Conservation (phyloP, 1,140 invertebrate species). For the Magallana ariakensis region DNA sequence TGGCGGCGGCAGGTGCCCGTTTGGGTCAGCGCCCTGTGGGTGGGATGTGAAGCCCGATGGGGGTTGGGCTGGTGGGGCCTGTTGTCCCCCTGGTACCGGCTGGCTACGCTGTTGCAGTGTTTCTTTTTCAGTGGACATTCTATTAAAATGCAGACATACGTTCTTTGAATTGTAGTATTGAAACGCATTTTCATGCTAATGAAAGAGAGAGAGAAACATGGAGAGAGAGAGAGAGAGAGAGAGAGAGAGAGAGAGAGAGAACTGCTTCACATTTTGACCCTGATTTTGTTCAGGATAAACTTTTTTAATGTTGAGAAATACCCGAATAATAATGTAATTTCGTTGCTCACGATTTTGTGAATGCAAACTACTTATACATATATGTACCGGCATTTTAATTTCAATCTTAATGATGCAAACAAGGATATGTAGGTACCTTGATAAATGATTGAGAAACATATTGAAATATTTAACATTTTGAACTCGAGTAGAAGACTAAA, state of each 20-base stretch:
- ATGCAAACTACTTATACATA: too few species aligned
- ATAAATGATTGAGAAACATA: too few species aligned
- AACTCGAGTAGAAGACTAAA: too few species aligned
- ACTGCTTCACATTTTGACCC: not conserved
- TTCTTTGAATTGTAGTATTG: not conserved
- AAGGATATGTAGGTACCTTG: not conserved
- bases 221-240: not conserved
- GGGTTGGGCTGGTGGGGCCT: too few species aligned
- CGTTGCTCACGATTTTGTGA: too few species aligned
- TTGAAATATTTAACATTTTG: too few species aligned
- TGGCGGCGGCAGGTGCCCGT: too few species aligned
- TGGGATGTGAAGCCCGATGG: not conserved
- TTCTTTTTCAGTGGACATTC: conserved; percentile 15
- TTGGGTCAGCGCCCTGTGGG: not conserved
- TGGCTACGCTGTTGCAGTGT: not conserved
- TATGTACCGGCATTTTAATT: too few species aligned
- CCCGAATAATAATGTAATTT: not conserved
- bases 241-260: not conserved
- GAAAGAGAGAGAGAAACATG: not conserved
- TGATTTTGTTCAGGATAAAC: too few species aligned
- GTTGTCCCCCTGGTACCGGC: not conserved
- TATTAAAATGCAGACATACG: not conserved
- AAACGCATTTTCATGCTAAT: too few species aligned
- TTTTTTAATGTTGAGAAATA: not conserved
- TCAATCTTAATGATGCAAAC: too few species aligned